These are phyloP conservation scores for Halocaridina rubra DNA, from an alignment of 2,888 invertebrate genomes.

Conservation along the genomic window DNA sequence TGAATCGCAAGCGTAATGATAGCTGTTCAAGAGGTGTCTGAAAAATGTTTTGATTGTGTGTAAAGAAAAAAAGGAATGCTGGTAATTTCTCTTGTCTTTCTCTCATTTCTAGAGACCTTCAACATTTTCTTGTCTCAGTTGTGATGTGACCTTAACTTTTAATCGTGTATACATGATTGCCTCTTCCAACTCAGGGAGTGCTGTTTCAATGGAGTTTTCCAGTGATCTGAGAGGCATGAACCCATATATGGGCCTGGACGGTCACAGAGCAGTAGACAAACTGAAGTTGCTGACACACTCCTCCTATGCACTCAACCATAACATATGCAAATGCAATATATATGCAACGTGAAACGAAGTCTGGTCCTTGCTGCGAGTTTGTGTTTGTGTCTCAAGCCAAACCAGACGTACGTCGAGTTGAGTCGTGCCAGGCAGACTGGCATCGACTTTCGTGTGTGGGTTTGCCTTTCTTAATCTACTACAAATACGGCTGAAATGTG, in stretches of 20 bases:
- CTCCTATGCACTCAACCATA: slow-evolving; percentile 59
- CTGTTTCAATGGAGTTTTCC: slow-evolving; percentile 58
- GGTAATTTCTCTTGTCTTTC: background rate
- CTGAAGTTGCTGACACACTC: slow-evolving; percentile 55
- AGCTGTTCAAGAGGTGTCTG: slow-evolving; percentile 41
- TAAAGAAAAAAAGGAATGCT: background rate
- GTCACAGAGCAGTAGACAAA: slow-evolving; percentile 52
- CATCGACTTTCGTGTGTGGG: slow-evolving; percentile 18
- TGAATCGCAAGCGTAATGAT: slow-evolving; percentile 27
- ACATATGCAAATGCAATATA: slow-evolving; percentile 59
- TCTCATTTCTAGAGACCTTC: slow-evolving; percentile 21
- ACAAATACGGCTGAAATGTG: slow-evolving; percentile 10
- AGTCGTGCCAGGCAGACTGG: slow-evolving; percentile 39
- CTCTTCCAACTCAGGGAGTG: slow-evolving; percentile 63
- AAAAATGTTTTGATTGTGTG: background rate
- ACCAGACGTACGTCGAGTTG: slow-evolving; percentile 36
- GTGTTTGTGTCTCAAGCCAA: slow-evolving; percentile 38
- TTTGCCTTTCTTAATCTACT: slow-evolving; percentile 25
- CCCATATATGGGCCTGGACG: slow-evolving; percentile 46
- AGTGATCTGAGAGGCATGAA: slow-evolving; percentile 59
- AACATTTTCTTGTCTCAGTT: slow-evolving; percentile 42
- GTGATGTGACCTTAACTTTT: slow-evolving; percentile 53
- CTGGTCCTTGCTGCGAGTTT: slow-evolving; percentile 42
- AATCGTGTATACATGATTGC: slow-evolving; percentile 62
- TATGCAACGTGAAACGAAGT: slow-evolving; percentile 56